phyloP scores from a whole-genome alignment of 2,797 vertebrate species.

The Sebastes trivittatus region DNA sequence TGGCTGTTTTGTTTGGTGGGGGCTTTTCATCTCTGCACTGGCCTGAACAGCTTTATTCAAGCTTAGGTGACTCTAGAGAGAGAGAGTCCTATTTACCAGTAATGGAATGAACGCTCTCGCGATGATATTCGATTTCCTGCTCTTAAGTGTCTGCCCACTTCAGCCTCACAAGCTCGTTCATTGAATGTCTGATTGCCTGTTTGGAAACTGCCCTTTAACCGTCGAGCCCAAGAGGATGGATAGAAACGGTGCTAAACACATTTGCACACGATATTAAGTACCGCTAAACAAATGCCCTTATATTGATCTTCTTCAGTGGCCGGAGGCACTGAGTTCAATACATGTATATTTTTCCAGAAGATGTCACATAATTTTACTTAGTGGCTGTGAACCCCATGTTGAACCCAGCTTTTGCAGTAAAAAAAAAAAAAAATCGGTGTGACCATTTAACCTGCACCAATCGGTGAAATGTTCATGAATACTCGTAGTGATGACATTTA shows the following conservation, averaged over 20 bases:
- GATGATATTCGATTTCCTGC: constrained; percentile 58
- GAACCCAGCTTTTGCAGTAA: background rate
- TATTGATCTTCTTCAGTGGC: constrained; percentile 34
- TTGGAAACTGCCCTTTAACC: constrained; percentile 47
- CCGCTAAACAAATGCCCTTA: constrained; percentile 39
- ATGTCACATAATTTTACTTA: background rate
- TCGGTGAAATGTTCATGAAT: background rate
- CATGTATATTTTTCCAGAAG: background rate
- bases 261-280: constrained; percentile 37
- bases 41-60: constrained; percentile 28
- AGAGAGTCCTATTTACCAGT: constrained; percentile 48
- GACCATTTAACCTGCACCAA: background rate
- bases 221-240: constrained; percentile 16
- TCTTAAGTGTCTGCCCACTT: constrained; percentile 37
- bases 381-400: background rate
- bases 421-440: background rate
- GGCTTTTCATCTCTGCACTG: constrained; percentile 26
- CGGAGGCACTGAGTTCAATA: constrained; percentile 2
- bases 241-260: constrained; percentile 32
- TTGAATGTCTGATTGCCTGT: constrained; percentile 48
- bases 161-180: constrained; percentile 31
- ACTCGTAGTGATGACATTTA: background rate
- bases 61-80: constrained; percentile 48
- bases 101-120: constrained; percentile 40
- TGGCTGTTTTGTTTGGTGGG: constrained; percentile 24